These are phyloP conservation scores for Megalops atlanticus DNA, from an alignment of 2,113 vertebrate species.

Conservation along the genomic window DNA sequence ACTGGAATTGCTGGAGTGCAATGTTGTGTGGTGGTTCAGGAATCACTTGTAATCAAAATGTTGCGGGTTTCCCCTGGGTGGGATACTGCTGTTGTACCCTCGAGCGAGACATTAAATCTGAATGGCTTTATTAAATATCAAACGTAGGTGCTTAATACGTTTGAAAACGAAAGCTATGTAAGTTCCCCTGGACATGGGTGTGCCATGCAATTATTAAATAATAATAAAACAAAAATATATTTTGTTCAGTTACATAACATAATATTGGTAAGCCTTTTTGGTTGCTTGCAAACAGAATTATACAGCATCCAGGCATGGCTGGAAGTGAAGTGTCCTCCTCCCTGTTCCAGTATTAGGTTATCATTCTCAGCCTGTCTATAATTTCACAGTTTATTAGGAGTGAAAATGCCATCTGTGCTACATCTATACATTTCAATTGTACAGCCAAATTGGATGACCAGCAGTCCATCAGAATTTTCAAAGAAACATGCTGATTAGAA, in stretches of 20 bases:
- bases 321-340: background rate
- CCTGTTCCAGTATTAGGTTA: background rate
- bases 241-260: too few relatives aligned
- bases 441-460: conserved; percentile 41
- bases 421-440: background rate
- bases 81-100: background rate
- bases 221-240: too few relatives aligned
- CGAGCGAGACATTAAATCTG: background rate
- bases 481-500: conserved; percentile 58
- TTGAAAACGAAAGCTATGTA: too few relatives aligned
- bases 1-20: background rate
- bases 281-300: too few relatives aligned
- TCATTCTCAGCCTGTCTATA: background rate
- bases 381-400: background rate
- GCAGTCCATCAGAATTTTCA: conserved; percentile 41
- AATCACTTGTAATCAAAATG: background rate
- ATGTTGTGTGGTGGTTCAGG: background rate
- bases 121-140: background rate
- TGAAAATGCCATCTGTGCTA: background rate
- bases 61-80: background rate
- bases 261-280: too few relatives aligned
- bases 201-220: too few relatives aligned
- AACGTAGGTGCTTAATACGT: too few relatives aligned
- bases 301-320: background rate
- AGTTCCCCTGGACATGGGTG: too few relatives aligned